Conservation (phyloP, 1,140 invertebrate genomes). For the Batillaria attramentaria region DNA sequence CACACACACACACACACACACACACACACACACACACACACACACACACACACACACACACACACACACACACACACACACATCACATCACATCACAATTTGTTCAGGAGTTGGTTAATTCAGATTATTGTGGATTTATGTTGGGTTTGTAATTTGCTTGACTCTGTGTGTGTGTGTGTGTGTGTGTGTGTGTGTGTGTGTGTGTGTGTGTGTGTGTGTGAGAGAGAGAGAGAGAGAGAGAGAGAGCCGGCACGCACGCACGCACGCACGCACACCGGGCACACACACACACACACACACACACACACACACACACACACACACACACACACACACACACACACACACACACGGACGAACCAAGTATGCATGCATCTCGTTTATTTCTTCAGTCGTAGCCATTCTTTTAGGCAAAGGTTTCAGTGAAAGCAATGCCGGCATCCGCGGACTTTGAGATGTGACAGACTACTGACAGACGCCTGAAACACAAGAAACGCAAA, state of each 20-base stretch:
- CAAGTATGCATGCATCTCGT: not conserved
- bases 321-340: not conserved
- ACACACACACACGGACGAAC: not conserved
- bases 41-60: too few species aligned
- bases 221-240: too few species aligned
- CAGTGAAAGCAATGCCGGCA: not conserved
- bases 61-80: too few species aligned
- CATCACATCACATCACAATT: too few species aligned
- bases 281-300: not conserved
- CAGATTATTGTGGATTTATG: too few species aligned
- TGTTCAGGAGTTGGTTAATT: too few species aligned
- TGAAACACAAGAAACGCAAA: not conserved
- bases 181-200: too few species aligned
- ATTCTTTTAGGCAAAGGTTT: not conserved
- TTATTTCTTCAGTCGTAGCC: not conserved
- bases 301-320: not conserved
- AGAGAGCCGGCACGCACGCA: not conserved
- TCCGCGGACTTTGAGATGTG: not conserved
- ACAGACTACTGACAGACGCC: not conserved
- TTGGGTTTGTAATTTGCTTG: too few species aligned
- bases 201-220: too few species aligned
- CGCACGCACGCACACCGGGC: not conserved
- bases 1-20: conserved; percentile 12
- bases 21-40: not conserved
- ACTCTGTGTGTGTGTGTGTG: too few species aligned